Conservation (phyloP, 2,113 vertebrate genomes). For the Poecile atricapillus region DNA sequence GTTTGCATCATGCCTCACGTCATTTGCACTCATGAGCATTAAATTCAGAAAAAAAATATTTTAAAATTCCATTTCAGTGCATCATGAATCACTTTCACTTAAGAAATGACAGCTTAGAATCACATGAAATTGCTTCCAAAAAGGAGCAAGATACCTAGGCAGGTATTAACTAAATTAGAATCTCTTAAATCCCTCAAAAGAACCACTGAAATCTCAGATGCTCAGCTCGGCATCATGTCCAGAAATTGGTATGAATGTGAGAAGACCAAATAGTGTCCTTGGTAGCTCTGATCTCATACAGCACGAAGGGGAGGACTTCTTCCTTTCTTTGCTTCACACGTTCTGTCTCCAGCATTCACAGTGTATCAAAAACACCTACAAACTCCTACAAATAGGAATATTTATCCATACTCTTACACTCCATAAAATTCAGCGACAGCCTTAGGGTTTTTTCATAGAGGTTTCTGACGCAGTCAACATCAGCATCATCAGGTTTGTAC, state of each 20-base stretch:
- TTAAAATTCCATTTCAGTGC: slow-evolving; percentile 10
- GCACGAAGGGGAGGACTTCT: neutral
- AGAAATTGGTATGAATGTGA: neutral
- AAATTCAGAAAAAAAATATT: neutral
- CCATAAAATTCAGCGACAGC: neutral
- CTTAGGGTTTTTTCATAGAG: neutral
- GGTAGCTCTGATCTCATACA: neutral
- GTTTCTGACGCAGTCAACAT: neutral
- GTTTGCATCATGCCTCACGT: neutral
- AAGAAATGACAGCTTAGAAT: slow-evolving; percentile 19
- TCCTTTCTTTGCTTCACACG: neutral
- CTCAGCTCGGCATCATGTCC: neutral
- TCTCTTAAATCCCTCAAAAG: neutral
- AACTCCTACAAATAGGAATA: neutral
- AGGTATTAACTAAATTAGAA: neutral
- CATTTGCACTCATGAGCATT: neutral
- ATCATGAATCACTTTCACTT: slow-evolving; percentile 30
- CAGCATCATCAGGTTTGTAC: neutral
- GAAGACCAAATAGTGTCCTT: neutral
- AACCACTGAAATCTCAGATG: neutral
- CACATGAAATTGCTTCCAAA: slow-evolving; percentile 30
- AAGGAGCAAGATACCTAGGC: neutral
- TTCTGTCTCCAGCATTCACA: neutral
- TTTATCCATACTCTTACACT: neutral
- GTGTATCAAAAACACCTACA: neutral